Percentiles rank a stretch among this genome's conserved stretches.
phyloP scores from a whole-genome alignment of 1,140 invertebrate species.

The Drosophila setifemur region DNA sequence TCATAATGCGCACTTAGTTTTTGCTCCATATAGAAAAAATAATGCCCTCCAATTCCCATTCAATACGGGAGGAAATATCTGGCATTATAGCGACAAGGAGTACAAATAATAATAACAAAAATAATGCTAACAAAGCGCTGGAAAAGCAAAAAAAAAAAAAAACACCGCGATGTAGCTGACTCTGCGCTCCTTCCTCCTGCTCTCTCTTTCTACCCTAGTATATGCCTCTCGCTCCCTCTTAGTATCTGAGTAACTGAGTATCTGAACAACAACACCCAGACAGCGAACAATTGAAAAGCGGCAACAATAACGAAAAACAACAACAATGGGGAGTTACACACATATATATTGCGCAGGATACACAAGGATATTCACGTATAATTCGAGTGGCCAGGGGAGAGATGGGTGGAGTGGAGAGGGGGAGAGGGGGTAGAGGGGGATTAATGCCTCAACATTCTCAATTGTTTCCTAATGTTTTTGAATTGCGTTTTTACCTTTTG shows the following conservation, averaged over 20 bases:
- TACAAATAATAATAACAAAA: slow-evolving; percentile 49
- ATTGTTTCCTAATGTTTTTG: slow-evolving; percentile 78
- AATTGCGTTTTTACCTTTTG: slow-evolving; percentile 70
- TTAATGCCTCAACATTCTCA: slow-evolving; percentile 78
- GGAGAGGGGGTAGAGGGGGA: slow-evolving; percentile 25
- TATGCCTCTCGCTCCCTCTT: too few species aligned
- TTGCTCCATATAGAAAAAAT: slow-evolving; percentile 60
- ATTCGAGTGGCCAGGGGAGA: slow-evolving; percentile 31
- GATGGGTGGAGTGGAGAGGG: not conserved
- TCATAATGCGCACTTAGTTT: slow-evolving; percentile 74
- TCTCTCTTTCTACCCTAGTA: not conserved
- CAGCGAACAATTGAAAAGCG: slow-evolving; percentile 49
- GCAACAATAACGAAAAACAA: slow-evolving; percentile 54
- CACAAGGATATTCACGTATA: slow-evolving; percentile 42
- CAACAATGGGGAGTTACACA: slow-evolving; percentile 49
- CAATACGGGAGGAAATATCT: slow-evolving; percentile 55
- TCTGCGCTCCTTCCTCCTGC: slow-evolving; percentile 2
- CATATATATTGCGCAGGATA: slow-evolving; percentile 69
- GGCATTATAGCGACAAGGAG: slow-evolving; percentile 62
- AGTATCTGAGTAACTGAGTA: too few species aligned
- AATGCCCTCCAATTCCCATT: slow-evolving; percentile 52
- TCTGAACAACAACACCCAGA: too few species aligned
- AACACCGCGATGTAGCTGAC: slow-evolving; percentile 48
- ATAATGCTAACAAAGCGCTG: slow-evolving; percentile 54
- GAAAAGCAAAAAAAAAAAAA: slow-evolving; percentile 5